These are phyloP conservation scores for Nesogale talazaci DNA, from an alignment of 2,113 vertebrate species.

Conservation along the genomic window DNA sequence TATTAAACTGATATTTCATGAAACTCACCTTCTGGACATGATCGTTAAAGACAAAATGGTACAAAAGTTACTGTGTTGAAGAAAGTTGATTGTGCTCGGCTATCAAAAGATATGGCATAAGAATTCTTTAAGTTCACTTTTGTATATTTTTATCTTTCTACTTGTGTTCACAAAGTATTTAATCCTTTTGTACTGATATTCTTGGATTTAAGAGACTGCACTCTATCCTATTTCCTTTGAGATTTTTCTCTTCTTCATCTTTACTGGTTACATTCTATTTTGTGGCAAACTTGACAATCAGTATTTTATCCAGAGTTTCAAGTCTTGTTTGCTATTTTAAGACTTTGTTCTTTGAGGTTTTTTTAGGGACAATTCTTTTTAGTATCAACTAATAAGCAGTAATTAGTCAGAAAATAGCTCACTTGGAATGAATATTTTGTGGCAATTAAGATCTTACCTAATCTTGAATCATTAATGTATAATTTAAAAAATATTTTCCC, in stretches of 20 bases:
- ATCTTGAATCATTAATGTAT: neutral
- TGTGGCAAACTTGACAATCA: constrained; percentile 49
- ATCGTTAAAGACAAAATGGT: too few relatives aligned
- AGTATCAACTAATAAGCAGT: constrained; percentile 7
- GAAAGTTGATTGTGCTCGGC: too few relatives aligned
- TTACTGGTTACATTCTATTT: constrained; percentile 44
- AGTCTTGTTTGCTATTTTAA: constrained; percentile 64
- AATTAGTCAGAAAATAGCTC: constrained; percentile 43
- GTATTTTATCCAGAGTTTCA: constrained; percentile 63
- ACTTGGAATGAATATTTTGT: constrained; percentile 43
- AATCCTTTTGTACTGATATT: neutral
- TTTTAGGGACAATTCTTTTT: constrained; percentile 32
- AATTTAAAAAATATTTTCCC: neutral
- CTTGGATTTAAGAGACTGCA: neutral
- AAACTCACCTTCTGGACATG: too few relatives aligned
- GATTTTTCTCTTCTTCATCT: neutral
- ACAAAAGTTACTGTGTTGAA: too few relatives aligned
- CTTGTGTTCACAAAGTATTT: neutral
- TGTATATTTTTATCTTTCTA: constrained; percentile 1
- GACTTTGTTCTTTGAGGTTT: neutral
- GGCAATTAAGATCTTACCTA: neutral
- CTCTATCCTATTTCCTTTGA: neutral
- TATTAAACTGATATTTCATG: too few relatives aligned
- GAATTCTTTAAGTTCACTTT: neutral
- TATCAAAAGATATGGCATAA: neutral